phyloP scores from a whole-genome alignment of 2,113 vertebrate genomes.

The Orientallactaga bullata region DNA sequence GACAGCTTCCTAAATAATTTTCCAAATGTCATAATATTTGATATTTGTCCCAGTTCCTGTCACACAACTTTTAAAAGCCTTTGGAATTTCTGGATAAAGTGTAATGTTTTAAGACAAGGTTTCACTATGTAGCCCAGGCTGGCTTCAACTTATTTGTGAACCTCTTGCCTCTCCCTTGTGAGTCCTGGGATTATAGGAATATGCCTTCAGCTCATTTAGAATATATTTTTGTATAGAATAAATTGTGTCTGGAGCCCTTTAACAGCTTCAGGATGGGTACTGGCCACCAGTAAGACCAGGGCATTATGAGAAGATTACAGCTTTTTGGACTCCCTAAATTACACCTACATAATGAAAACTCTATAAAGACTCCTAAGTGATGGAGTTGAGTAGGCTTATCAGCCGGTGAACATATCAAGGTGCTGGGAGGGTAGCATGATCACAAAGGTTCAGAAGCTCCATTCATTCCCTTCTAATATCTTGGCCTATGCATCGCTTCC shows the following conservation, averaged over 20 bases:
- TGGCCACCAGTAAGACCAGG: neutral
- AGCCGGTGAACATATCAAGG: neutral
- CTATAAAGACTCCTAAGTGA: neutral
- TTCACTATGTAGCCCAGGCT: neutral
- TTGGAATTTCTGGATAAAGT: neutral
- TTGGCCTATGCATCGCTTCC: neutral
- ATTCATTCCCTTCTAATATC: neutral
- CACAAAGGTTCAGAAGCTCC: neutral
- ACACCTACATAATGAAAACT: neutral
- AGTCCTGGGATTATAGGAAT: neutral
- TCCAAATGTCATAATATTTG: neutral
- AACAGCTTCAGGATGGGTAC: neutral
- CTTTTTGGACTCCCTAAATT: neutral
- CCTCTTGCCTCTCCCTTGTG: neutral
- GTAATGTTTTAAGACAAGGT: neutral
- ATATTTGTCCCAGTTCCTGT: neutral
- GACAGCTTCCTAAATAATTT: conserved; percentile 2
- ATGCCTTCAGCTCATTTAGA: neutral
- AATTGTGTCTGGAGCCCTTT: neutral
- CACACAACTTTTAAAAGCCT: neutral
- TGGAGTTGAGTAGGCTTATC: neutral
- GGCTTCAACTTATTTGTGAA: neutral
- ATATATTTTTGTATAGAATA: neutral
- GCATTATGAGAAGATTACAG: neutral
- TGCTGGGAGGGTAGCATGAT: neutral